Conservation (phyloP, 2,797 vertebrate genomes). For the Sebastes vulpes region DNA sequence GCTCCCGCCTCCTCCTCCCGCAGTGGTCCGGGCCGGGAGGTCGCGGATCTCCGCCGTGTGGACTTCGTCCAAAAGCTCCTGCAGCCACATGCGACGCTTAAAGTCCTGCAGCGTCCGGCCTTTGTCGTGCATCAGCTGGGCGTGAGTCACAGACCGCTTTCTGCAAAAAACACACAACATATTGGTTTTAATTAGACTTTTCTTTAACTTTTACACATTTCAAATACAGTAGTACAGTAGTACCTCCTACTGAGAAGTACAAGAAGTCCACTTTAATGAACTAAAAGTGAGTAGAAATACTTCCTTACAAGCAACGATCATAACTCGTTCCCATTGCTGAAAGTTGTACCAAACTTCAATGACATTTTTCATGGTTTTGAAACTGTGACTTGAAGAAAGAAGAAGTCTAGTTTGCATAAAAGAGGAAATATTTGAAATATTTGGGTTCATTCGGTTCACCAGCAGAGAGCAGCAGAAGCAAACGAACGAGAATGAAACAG, state of each 20-base stretch:
- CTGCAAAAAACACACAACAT: constrained; percentile 62
- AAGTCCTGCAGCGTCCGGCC: constrained; percentile 93
- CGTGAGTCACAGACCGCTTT: constrained; percentile 94
- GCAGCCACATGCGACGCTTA: constrained; percentile 93
- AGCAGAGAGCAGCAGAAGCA: no score
- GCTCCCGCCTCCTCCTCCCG: neutral
- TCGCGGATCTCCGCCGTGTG: constrained; percentile 94
- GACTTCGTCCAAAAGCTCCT: constrained; percentile 93
- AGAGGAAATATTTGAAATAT: no score
- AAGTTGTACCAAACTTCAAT: no score
- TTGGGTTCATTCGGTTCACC: no score
- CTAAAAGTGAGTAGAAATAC: no score
- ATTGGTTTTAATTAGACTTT: neutral
- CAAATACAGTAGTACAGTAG: neutral
- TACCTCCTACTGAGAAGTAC: neutral
- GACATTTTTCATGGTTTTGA: no score
- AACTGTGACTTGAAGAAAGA: no score
- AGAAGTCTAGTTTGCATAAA: no score
- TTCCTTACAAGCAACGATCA: no score
- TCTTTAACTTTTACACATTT: neutral
- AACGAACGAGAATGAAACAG: no score
- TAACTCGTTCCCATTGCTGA: no score
- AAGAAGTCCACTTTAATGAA: neutral
- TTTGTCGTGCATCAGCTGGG: constrained; percentile 98
- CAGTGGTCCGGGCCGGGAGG: constrained; percentile 76